These are phyloP conservation scores for Phalera bucephala DNA, from an alignment of 2,888 invertebrate species.

Conservation along the genomic window DNA sequence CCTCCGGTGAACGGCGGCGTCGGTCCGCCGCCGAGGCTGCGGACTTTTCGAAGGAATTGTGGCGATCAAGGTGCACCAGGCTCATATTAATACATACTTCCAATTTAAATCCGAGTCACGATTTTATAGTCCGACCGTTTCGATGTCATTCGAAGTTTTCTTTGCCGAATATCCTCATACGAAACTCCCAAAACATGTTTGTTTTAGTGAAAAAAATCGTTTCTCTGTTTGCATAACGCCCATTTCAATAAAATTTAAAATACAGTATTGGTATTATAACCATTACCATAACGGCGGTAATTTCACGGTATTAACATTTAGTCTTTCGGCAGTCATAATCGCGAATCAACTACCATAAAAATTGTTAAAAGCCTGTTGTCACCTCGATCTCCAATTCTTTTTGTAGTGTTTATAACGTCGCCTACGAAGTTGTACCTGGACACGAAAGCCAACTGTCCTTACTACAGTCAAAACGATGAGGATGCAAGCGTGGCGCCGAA, in stretches of 20 bases:
- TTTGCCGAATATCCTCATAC: constrained; percentile 21
- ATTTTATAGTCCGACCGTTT: constrained; percentile 29
- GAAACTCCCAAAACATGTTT: constrained; percentile 14
- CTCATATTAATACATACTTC: constrained; percentile 35
- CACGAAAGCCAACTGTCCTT: constrained; percentile 63
- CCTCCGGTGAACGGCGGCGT: constrained; percentile 67
- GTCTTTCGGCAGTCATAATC: constrained; percentile 12
- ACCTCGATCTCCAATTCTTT: constrained; percentile 47
- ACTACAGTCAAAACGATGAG: constrained; percentile 76
- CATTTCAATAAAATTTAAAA: constrained; percentile 9
- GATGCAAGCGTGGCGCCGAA: constrained; percentile 33
- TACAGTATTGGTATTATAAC: constrained; percentile 20
- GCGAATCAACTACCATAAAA: constrained; percentile 7
- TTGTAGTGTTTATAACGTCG: constrained; percentile 81
- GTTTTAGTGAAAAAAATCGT: constrained; percentile 13
- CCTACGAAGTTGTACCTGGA: constrained; percentile 80
- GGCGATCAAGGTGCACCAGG: constrained; percentile 82
- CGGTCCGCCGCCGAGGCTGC: constrained; percentile 68
- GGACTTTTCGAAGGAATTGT: constrained; percentile 80
- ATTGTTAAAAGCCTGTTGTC: constrained; percentile 23
- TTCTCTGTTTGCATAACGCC: constrained; percentile 10
- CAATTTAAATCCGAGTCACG: constrained; percentile 29
- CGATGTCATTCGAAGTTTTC: constrained; percentile 22
- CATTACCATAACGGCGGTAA: constrained; percentile 13
- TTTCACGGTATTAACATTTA: constrained; percentile 17